A percentile compares a stretch with the other conserved stretches of the same genome.
Conservation (phyloP, 1,140 invertebrate genomes). For the Tetramorium parvispinum region DNA sequence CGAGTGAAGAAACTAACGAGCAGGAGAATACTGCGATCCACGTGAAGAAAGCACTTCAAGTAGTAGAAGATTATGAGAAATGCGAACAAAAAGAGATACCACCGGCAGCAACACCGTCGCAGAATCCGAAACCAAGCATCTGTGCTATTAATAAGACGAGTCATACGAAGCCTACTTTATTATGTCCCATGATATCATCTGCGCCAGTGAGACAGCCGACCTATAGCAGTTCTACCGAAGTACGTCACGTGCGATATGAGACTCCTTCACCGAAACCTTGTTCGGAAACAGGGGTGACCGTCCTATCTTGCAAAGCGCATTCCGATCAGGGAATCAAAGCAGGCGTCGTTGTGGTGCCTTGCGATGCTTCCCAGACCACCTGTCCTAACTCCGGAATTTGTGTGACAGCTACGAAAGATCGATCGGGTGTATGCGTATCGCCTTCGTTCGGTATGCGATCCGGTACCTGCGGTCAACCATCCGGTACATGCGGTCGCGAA, state of each 20-base stretch:
- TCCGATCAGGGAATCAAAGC: slow-evolving; percentile 78
- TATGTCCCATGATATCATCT: slow-evolving; percentile 75
- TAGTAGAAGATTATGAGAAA: slow-evolving; percentile 75
- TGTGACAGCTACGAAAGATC: slow-evolving; percentile 79
- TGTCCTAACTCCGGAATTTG: slow-evolving; percentile 79
- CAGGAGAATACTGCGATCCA: slow-evolving; percentile 61
- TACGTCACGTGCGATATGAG: slow-evolving; percentile 79
- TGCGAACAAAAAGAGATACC: slow-evolving; percentile 64
- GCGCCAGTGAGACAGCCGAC: slow-evolving; percentile 74
- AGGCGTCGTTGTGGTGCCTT: slow-evolving; percentile 82
- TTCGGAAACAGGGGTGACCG: slow-evolving; percentile 81
- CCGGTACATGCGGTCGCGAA: slow-evolving; percentile 78
- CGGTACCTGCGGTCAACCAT: slow-evolving; percentile 74
- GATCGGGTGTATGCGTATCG: slow-evolving; percentile 81
- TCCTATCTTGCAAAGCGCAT: slow-evolving; percentile 81
- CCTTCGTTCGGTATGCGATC: slow-evolving; percentile 76
- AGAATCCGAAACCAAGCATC: slow-evolving; percentile 36
- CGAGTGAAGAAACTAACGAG: slow-evolving; percentile 74
- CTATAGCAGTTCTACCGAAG: slow-evolving; percentile 77
- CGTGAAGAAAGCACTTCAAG: slow-evolving; percentile 71
- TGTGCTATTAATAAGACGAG: slow-evolving; percentile 78
- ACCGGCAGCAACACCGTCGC: slow-evolving; percentile 21
- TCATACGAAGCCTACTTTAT: slow-evolving; percentile 66
- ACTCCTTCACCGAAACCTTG: slow-evolving; percentile 69
- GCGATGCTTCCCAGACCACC: slow-evolving; percentile 70